Conservation (phyloP, 1,140 invertebrate species). For the Mactra quadrangularis region DNA sequence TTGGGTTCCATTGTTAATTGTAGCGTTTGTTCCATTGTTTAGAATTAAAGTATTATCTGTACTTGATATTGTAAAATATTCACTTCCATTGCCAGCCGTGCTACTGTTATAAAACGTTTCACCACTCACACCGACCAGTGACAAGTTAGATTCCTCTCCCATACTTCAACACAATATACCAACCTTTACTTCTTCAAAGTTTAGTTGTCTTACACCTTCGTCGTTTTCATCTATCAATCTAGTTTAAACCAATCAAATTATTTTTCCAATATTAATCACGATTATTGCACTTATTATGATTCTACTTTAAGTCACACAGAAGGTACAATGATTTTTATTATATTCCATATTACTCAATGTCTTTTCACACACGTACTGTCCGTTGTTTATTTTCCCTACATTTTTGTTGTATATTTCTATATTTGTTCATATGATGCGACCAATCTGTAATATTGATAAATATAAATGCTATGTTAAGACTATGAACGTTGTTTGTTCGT, state of each 20-base stretch:
- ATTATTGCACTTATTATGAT: too few species aligned
- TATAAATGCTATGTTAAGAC: too few species aligned
- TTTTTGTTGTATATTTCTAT: too few species aligned
- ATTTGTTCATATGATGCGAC: too few species aligned
- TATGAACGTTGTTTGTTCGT: too few species aligned
- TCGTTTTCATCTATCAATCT: neutral
- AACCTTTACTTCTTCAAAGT: neutral
- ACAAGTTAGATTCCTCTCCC: conserved; percentile 10
- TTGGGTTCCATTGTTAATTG: conserved; percentile 25
- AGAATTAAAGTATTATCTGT: conserved; percentile 5
- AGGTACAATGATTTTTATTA: too few species aligned
- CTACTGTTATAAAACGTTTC: neutral
- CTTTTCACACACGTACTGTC: too few species aligned
- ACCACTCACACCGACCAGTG: conserved; percentile 8
- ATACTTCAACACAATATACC: neutral
- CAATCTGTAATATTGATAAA: too few species aligned
- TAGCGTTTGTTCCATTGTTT: neutral
- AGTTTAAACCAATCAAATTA: neutral
- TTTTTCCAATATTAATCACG: neutral
- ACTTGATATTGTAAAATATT: neutral
- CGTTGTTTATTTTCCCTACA: too few species aligned
- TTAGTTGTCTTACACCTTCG: neutral
- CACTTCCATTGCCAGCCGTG: neutral
- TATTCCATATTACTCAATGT: too few species aligned
- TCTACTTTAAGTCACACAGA: too few species aligned